Percentiles rank a stretch among this genome's conserved stretches.
Evolutionary conservation across 2,797 vertebrate species (phyloP).

Genomic region (Atherinosoma microstoma): DNA sequence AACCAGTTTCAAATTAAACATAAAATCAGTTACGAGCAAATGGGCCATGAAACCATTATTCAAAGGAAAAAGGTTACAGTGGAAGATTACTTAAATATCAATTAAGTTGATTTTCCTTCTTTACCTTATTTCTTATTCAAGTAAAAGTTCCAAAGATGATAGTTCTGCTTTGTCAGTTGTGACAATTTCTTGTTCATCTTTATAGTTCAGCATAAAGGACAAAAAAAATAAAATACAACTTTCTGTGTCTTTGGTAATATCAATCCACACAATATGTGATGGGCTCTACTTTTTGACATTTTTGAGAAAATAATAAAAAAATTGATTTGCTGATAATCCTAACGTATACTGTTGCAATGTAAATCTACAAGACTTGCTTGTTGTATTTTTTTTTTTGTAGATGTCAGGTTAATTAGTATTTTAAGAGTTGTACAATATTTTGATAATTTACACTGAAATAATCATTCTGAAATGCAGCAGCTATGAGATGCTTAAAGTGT

Average conservation of each 20-base stretch:
- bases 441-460: background rate
- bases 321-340: background rate
- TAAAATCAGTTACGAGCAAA: background rate
- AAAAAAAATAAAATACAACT: too few species aligned
- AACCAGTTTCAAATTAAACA: background rate
- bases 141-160: background rate
- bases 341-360: background rate
- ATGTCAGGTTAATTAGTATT: background rate
- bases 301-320: background rate
- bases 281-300: slow-evolving; percentile 1
- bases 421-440: background rate
- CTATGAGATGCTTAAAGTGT: background rate
- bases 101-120: background rate
- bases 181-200: too few species aligned
- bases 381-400: background rate
- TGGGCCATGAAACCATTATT: background rate
- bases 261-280: background rate
- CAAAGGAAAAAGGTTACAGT: background rate
- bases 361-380: background rate
- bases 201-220: too few species aligned
- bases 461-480: background rate
- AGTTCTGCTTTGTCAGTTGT: too few species aligned
- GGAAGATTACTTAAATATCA: background rate
- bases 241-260: background rate
- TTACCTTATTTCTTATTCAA: background rate